Evolutionary conservation across 92 coral and sea anemone genomes (phyloP), one percentile per base, ranked within the genome.

Genomic region (Micromussa lordhowensis): DNA sequence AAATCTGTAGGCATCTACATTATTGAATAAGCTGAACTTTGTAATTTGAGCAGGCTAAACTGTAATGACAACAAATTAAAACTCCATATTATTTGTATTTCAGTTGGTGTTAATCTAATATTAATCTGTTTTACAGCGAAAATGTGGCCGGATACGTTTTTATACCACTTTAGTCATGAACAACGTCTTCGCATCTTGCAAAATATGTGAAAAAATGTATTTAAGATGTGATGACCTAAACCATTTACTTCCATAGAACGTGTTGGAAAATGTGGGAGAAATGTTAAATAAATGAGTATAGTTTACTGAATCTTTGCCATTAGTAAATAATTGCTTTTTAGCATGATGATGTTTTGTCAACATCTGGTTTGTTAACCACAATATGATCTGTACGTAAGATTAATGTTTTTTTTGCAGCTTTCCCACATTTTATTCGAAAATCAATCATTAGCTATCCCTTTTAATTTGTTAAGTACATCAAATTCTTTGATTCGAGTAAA

Each of bases 351-450:
- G 26, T 59, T 82, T 69, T 29, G 19, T 19, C 51, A n/a, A 70
- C 86, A 82, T 68, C 77, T 82, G 68, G 78, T 32, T 11, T 71
- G 44, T 10, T 61, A 69, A 70, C 78, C 86, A 51, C 68, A 82
- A 54, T 53, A 48, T 24, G 24, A 30, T 69, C 49, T 31, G 40
- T 51, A 81, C 74, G 68, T 24, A 61, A 34, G 24, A 36, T 81
- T 24, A 53, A 34, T 51, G 17, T 28, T 31, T 9, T 68, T 2
- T 66, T 40, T 59, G 34, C 64, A 59, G 51, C 13, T 68, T 10
- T 82, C 54, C 5, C 36, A 22, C 71, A 24, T 61, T 80, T 59
- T 14, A 1, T 21, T 28, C 36, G 10, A 5, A 28, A 79, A 5
- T 22, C 29, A 58, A 5, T 36, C 24, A 1, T 81, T 1, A 1